Base-by-base conservation (phyloP, 2,113 vertebrate species). In the Ceyx melanurus region DNA sequence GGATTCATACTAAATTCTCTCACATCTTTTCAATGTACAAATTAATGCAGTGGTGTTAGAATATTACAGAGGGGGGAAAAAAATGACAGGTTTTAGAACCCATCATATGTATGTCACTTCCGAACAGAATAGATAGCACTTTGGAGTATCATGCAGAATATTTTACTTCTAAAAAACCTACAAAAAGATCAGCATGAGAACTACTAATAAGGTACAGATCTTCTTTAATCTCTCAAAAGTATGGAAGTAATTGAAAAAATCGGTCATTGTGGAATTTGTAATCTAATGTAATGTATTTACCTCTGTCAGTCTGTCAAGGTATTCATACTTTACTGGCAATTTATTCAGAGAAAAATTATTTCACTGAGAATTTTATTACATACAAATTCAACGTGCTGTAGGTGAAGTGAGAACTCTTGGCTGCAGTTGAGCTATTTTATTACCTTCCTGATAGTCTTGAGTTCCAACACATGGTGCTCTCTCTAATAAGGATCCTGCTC, bases 271-370 rank as follows among this genome's bases (percentile, higher is more conserved):
- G 35, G 53, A 80, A 40, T 82, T 94, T 96, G 88, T 80, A 92
- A 92, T 94, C 90, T 94, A 90, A 75, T 61, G 15, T 65, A 82
- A 75, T 64, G 19, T 43, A 70, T 86, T 90, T 87, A 79, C 61
- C 37, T 70, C 35, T 94, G 75, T 8, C n/a, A 54, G 5, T 71
- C 75, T 92, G 54, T 33, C 25, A 91, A 75, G 85, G 6, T 71
- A 35, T 29, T 88, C 13, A 3, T 56, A 35, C 74, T 95, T 95
- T 84, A 60, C 60, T 67, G 28, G 42, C 10, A 86, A 56, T 90
- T 82, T 56, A 82, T 62, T 88, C 48, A 65, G 8, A 67, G 45
- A 85, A 86, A 78, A 91, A 42, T 46, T 0, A 51, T 91, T 92
- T 93, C 26, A 9, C 45, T 86, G 62, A 80, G 46, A 50, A 90